Base-by-base conservation (phyloP, 2,888 invertebrate species). In the Taenaris catops region DNA sequence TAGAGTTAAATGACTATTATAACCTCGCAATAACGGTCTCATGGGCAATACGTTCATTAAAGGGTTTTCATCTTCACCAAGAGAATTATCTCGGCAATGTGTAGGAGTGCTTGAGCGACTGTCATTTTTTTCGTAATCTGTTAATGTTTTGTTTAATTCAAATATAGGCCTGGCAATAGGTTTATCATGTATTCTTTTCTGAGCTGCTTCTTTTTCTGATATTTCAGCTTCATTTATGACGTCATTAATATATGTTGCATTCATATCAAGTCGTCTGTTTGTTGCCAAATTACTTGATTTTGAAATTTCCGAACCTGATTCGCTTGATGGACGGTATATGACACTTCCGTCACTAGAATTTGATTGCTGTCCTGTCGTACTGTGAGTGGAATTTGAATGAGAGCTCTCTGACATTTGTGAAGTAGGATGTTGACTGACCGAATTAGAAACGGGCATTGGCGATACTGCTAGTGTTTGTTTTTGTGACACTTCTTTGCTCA, bases 31-130 rank as follows among this genome's bases (percentile, higher is more conserved):
- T 29, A 97, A 81, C 1, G 97, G 97, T 49, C 96, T 91, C 97
- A 98, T 98, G 0, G 98, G 97, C 71, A 96, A 90, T 6, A 96
- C 93, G 53, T 92, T 92, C 86, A 93, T 92, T 58, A 92, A 87
- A 28, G 91, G 91, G 46, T 92, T 92, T 27, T 93, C 92, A 53
- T 93, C 93, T 40, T 90, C 90, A 20, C 88, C 88, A 26, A 89
- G 69, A 1, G 88, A 86, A 48, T 87, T 87, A 41, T 89, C 87
- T 41, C 89, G 71, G 49, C 88, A 78, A 44, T 88, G 88, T 3
- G 83, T 75, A 4, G 87, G 87, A 32, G 87, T 86, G 44, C 86
- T 81, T 1, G 84, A 84, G 27, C 86, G 60, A 43, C 83, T 84
- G 21, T 75, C 75, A 41, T 50, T 62, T 21, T 74, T 76, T 28